A percentile compares a stretch with the other conserved stretches of the same genome.
phyloP scores from a whole-genome alignment of 2,113 vertebrate species.

The Nycticryphes semicollaris region DNA sequence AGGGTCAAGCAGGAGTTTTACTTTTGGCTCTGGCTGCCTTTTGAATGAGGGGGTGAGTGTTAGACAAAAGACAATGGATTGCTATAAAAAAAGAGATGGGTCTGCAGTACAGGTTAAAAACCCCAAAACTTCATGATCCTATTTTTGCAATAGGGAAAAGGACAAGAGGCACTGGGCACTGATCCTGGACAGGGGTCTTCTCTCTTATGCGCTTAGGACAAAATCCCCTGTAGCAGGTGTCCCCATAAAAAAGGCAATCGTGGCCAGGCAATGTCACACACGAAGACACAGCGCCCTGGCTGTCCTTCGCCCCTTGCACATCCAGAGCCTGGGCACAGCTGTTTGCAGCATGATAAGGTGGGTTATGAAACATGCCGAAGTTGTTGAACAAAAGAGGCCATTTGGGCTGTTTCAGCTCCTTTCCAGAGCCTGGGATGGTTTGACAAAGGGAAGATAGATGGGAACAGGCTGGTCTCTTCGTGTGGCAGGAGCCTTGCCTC shows the following conservation, averaged over 20 bases:
- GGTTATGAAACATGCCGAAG: neutral
- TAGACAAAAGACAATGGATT: neutral
- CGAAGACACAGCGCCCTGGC: neutral
- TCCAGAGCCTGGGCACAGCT: neutral
- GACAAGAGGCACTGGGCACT: rapidly evolving
- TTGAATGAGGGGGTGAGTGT: neutral
- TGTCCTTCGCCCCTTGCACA: neutral
- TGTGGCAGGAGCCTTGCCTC: neutral
- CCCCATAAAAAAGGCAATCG: neutral
- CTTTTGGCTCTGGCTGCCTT: neutral
- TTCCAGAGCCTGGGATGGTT: neutral
- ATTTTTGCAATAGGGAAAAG: neutral
- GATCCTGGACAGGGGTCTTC: neutral
- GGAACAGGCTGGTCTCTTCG: rapidly evolving
- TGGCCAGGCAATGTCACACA: neutral
- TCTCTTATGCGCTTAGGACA: neutral
- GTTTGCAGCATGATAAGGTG: neutral
- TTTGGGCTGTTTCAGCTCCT: neutral
- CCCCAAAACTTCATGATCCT: neutral
- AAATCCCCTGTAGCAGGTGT: neutral
- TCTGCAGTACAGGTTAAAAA: neutral
- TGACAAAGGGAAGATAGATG: constrained; percentile 14
- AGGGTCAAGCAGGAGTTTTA: neutral
- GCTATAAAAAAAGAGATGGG: neutral
- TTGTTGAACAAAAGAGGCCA: neutral